Conservation (phyloP, 2,113 vertebrate species). For the Agelaius phoeniceus region DNA sequence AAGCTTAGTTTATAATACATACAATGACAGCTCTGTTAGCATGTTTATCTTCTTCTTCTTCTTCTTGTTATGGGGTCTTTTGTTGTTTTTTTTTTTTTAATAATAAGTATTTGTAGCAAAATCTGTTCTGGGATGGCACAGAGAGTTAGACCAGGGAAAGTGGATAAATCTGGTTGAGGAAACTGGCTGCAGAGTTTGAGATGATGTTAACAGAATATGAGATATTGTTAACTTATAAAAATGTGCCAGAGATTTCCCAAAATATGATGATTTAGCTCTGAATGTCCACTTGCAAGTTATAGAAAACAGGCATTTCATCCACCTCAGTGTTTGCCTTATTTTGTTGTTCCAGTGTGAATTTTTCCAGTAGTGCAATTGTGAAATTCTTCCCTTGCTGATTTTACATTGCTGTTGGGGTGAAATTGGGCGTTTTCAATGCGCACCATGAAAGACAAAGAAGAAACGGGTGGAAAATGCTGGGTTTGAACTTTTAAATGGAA, state of each 20-base stretch:
- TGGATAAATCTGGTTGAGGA: not conserved
- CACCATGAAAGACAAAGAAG: not conserved
- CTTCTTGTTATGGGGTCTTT: not conserved
- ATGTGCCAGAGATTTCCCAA: not conserved
- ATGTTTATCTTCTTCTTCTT: not conserved
- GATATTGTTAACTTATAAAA: not conserved
- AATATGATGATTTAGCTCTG: not conserved
- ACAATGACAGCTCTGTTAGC: constrained; percentile 18
- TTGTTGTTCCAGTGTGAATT: not conserved
- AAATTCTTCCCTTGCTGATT: not conserved
- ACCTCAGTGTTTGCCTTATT: not conserved
- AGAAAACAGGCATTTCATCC: not conserved
- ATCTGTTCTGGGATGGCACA: not conserved
- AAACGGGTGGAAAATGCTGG: not conserved
- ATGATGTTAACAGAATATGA: not conserved
- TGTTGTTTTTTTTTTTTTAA: not conserved
- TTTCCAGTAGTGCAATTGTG: not conserved
- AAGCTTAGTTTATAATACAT: constrained; percentile 32
- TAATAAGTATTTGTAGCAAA: not conserved
- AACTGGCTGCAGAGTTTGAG: not conserved
- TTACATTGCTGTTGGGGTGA: not conserved
- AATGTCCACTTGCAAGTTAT: not conserved
- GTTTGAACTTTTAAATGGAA: not conserved
- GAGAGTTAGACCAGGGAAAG: not conserved
- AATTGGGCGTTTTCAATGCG: not conserved